Evolutionary conservation across 1,140 invertebrate species (phyloP).

Genomic region (Caenorhabditis briggsae): DNA sequence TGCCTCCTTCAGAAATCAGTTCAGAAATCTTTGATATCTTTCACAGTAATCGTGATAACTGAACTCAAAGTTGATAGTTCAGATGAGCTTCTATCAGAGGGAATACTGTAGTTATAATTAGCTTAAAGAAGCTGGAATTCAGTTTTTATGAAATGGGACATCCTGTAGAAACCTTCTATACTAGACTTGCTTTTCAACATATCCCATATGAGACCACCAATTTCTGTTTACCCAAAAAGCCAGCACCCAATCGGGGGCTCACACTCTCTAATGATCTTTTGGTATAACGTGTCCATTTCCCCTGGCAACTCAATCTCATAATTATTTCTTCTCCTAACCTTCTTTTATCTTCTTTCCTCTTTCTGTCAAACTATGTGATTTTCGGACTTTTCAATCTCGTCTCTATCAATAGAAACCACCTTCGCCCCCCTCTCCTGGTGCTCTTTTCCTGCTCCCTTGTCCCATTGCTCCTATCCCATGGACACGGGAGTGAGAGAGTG

Average conservation of each 20-base stretch:
- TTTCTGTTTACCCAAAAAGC: not conserved
- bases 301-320: not conserved
- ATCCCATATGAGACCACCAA: too few relatives aligned
- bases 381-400: slow-evolving; percentile 15
- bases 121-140: too few relatives aligned
- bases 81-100: too few relatives aligned
- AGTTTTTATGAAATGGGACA: too few relatives aligned
- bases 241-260: not conserved
- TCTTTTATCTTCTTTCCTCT: not conserved
- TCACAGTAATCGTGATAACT: too few relatives aligned
- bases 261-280: not conserved
- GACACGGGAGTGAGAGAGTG: not conserved
- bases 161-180: too few relatives aligned
- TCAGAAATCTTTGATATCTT: too few relatives aligned
- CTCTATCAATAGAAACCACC: slow-evolving; percentile 48
- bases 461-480: slow-evolving; percentile 27
- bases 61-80: too few relatives aligned
- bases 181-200: too few relatives aligned
- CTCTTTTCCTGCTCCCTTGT: not conserved
- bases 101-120: too few relatives aligned
- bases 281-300: too few relatives aligned
- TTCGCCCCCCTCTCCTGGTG: not conserved
- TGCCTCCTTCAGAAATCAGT: too few relatives aligned
- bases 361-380: not conserved
- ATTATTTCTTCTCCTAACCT: slow-evolving; percentile 3